Evolutionary conservation across 2,888 invertebrate genomes (phyloP).

Genomic region (Heliconius ethilla): DNA sequence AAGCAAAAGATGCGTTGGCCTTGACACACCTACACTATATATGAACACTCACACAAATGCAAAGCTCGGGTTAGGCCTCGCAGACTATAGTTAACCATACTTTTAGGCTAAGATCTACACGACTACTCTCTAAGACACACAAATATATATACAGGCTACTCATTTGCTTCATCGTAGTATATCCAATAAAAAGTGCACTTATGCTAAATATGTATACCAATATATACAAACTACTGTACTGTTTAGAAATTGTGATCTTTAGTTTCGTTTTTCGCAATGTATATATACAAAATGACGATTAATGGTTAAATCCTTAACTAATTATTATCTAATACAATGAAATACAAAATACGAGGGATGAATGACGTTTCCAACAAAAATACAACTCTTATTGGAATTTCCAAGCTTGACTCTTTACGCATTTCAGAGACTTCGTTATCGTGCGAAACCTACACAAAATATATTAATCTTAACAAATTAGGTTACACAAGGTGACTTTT

Average conservation of each 20-base stretch:
- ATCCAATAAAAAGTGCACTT: not conserved
- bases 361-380: conserved; percentile 70
- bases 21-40: no score
- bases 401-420: conserved; percentile 10
- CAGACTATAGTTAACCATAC: not conserved
- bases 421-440: conserved; percentile 66
- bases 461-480: conserved; percentile 60
- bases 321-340: conserved; percentile 25
- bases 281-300: not conserved
- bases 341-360: conserved; percentile 67
- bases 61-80: no score
- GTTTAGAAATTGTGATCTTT: conserved; percentile 24
- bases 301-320: conserved; percentile 6
- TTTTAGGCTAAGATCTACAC: not conserved
- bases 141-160: conserved; percentile 23
- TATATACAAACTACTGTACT: conserved; percentile 18
- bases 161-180: not conserved
- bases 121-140: not conserved
- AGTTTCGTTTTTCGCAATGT: conserved; percentile 7
- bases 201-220: not conserved
- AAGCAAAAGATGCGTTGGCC: no score
- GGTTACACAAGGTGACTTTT: conserved; percentile 36
- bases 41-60: no score
- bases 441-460: conserved; percentile 78
- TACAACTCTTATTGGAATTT: conserved; percentile 66